Evolutionary conservation across 37 sponge, comb jelly and placozoan genomes (phyloP), one percentile per base, ranked within the genome.

Genomic region (Spongilla lacustris): DNA sequence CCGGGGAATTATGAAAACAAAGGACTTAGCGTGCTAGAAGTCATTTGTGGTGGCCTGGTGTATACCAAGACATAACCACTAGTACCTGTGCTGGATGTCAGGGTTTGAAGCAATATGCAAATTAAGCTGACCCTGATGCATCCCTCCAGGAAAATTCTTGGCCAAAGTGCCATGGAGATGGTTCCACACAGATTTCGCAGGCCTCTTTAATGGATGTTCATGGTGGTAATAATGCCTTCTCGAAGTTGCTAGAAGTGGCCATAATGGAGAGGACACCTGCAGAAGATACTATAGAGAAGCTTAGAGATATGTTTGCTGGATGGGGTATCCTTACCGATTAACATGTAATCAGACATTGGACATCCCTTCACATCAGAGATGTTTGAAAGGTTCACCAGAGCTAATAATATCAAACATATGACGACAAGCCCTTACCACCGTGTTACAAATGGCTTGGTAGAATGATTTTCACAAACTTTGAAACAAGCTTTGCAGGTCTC

Each of bases 41-140:
- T 29, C 27, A 89, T 26, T 14, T 89, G 14, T 83, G 89, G 89
- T 88, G 89, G 89, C 69, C 71, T 69, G 89, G 83, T 28, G 11
- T 83, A 26, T 74, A 83, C 73, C 12, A 41, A 73, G 84, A 73
- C 24, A 73, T 83, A 0, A 6, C 73, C 0, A 75, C 50, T 0
- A 12, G 73, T 8, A 49, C 75, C 21, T 83, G 84, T 5, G 0
- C 22, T 10, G 0, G 30, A 11, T 83, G 84, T 24, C 22, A 50
- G 22, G 2, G 33, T 4, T 3, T 36, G 50, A 83, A 30, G 9
- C 27, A 70, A 30, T 11, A 70, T 4, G 4, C 4, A 46, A n/a
- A n/a, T n/a, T n/a, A 46, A 46, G 8, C 4, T 10, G 8, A 46
- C 46, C 4, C 46, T 8, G 4, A 8, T 46, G 46, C 46, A 46